Conservation (phyloP, 2,888 invertebrate species). For the Hypercompe scribonia region DNA sequence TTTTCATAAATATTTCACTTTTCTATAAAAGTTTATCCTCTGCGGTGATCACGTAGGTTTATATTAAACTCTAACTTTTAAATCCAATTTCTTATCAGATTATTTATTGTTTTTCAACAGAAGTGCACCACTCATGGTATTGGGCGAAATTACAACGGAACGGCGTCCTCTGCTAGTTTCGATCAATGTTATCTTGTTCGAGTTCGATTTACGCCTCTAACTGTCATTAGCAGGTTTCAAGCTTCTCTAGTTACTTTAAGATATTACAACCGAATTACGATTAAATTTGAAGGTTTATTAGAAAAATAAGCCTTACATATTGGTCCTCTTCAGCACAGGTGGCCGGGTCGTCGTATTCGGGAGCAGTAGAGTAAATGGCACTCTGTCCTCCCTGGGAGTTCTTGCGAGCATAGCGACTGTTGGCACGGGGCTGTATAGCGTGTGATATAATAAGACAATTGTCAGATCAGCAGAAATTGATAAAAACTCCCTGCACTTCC, state of each 20-base stretch:
- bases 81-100: neutral
- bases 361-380: conserved; percentile 93
- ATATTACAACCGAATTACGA: neutral
- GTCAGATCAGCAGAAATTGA: neutral
- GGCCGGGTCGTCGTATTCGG: conserved; percentile 97
- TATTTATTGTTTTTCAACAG: neutral
- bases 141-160: neutral
- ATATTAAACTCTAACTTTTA: neutral
- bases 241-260: neutral
- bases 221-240: neutral
- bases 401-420: conserved; percentile 89
- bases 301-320: conserved; percentile 87
- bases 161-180: neutral
- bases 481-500: neutral
- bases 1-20: too few relatives aligned
- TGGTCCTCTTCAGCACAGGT: conserved; percentile 97
- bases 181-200: neutral
- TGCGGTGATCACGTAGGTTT: too few relatives aligned
- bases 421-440: conserved; percentile 86
- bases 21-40: too few relatives aligned
- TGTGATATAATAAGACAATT: neutral
- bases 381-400: conserved; percentile 94
- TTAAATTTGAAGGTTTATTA: neutral
- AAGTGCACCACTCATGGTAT: neutral
- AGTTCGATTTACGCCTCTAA: neutral